These are phyloP conservation scores for Spatula clypeata DNA, from an alignment of 2,797 vertebrate species.

Conservation along the genomic window DNA sequence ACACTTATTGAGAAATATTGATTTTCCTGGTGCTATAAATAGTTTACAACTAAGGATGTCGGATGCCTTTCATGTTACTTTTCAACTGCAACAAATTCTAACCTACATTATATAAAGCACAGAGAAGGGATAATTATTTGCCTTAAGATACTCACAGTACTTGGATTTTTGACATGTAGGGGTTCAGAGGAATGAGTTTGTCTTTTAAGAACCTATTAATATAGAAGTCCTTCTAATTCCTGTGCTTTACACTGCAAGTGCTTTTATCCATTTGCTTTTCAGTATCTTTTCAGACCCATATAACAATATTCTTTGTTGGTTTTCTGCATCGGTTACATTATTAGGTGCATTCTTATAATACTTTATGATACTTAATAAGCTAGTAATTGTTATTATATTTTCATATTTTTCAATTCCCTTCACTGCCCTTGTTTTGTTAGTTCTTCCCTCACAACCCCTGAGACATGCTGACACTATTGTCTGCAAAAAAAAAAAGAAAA, in stretches of 20 bases:
- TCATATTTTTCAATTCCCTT: neutral
- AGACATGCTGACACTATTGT: neutral
- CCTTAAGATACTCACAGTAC: neutral
- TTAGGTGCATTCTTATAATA: neutral
- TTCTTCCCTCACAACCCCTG: neutral
- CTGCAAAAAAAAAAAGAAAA: neutral
- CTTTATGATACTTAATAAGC: neutral
- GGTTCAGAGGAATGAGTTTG: neutral
- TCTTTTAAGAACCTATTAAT: neutral
- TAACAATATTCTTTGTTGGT: neutral
- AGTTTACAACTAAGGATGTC: neutral
- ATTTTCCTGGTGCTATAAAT: neutral
- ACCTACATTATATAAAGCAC: neutral
- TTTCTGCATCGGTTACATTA: neutral
- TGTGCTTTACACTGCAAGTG: neutral
- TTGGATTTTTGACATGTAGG: neutral
- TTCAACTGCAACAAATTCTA: neutral
- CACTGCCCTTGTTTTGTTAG: neutral
- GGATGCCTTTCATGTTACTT: neutral
- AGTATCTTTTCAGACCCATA: neutral
- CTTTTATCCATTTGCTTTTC: neutral
- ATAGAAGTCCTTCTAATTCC: neutral
- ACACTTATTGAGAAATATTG: neutral
- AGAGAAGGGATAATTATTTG: neutral
- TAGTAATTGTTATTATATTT: neutral